Evolutionary conservation across 1,140 invertebrate genomes (phyloP).

Genomic region (Eriocheir sinensis): DNA sequence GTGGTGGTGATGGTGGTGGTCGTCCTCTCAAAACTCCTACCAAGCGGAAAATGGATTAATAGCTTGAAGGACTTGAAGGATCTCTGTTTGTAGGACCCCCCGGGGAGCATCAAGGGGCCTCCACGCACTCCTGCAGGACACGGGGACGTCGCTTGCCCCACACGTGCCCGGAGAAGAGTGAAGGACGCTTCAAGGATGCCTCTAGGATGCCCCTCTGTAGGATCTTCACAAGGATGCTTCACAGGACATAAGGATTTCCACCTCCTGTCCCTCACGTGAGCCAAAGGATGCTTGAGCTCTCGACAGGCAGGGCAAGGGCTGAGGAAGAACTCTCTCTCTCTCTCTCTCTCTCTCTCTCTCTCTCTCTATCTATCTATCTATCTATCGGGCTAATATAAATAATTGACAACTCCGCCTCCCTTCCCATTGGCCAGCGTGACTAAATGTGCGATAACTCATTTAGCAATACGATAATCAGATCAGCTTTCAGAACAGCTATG

Average conservation of each 20-base stretch:
- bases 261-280: neutral
- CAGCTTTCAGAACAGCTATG: too few species aligned
- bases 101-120: neutral
- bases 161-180: neutral
- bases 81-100: too few species aligned
- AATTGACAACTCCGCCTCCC: too few species aligned
- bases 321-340: neutral
- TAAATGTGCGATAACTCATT: too few species aligned
- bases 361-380: neutral
- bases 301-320: neutral
- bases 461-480: too few species aligned
- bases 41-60: neutral
- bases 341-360: constrained; percentile 20
- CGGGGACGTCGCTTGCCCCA: neutral
- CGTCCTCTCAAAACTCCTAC: neutral
- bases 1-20: neutral
- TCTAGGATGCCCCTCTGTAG: neutral
- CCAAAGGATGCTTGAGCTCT: neutral
- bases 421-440: too few species aligned
- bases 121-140: neutral
- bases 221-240: neutral
- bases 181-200: constrained; percentile 1
- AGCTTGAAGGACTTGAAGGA: neutral
- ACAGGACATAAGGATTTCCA: neutral
- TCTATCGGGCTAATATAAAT: too few species aligned